phyloP scores from a whole-genome alignment of 2,888 invertebrate species.

The Thalpophila matura region DNA sequence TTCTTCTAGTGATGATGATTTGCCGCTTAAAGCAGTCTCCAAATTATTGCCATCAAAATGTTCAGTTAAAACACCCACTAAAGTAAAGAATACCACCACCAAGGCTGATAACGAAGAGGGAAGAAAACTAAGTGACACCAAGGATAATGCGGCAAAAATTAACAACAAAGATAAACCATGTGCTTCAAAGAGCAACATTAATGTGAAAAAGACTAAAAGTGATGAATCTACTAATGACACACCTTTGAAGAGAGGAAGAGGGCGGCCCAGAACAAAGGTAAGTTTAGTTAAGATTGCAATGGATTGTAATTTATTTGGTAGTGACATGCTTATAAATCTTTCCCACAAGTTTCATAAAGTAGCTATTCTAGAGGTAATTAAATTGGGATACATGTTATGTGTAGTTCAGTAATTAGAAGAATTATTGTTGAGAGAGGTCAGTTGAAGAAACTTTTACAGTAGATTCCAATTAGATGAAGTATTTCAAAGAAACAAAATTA shows the following conservation, averaged over 20 bases:
- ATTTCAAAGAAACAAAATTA: not conserved
- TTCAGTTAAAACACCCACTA: slow-evolving; percentile 71
- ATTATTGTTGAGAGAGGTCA: too few relatives aligned
- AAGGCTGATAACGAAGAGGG: slow-evolving; percentile 83
- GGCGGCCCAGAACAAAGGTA: slow-evolving; percentile 85
- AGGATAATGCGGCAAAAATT: slow-evolving; percentile 73
- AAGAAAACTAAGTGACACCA: slow-evolving; percentile 72
- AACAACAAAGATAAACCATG: slow-evolving; percentile 78
- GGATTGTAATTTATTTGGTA: too few relatives aligned
- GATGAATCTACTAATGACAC: slow-evolving; percentile 74
- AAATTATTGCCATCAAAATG: slow-evolving; percentile 80
- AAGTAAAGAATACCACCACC: slow-evolving; percentile 67
- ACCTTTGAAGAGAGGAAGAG: slow-evolving; percentile 79
- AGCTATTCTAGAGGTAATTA: slow-evolving; percentile 73
- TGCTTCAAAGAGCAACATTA: slow-evolving; percentile 73
- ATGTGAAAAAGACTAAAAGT: slow-evolving; percentile 83
- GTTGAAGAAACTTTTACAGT: too few relatives aligned
- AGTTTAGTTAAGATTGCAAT: too few relatives aligned
- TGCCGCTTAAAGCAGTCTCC: slow-evolving; percentile 84
- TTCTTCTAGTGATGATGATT: slow-evolving; percentile 87
- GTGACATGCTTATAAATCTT: slow-evolving; percentile 78
- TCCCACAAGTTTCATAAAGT: slow-evolving; percentile 81
- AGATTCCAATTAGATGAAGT: not conserved
- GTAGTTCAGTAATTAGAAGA: not conserved
- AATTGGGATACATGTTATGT: slow-evolving; percentile 30